phyloP scores from a whole-genome alignment of 2,113 vertebrate species.

The Notechis scutatus region DNA sequence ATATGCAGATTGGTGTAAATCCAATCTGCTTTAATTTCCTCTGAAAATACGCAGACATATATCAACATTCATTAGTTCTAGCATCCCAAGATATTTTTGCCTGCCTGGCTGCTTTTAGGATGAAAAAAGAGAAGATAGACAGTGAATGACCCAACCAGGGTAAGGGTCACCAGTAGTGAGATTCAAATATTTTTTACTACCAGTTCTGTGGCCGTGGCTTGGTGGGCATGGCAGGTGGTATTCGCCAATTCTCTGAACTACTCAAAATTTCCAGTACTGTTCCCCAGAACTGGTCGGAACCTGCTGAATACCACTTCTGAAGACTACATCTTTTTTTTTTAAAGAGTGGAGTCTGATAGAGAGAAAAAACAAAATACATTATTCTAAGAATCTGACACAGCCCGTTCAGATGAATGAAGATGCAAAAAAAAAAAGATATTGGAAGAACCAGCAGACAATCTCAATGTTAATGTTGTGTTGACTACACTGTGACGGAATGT shows the following conservation, averaged over 20 bases:
- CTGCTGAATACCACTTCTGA: no score
- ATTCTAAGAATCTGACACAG: neutral
- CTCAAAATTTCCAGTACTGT: no score
- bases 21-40: neutral
- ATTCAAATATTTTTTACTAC: no score
- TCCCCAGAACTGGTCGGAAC: no score
- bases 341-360: neutral
- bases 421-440: neutral
- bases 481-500: neutral
- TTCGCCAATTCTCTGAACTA: no score
- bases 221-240: no score
- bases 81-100: neutral
- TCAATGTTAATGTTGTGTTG: neutral
- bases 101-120: neutral
- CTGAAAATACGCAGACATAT: neutral
- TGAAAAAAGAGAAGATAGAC: neutral
- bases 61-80: neutral
- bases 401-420: neutral
- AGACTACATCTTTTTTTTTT: no score
- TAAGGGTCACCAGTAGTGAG: neutral
- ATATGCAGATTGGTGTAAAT: neutral
- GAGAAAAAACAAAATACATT: neutral
- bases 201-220: no score
- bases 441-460: slow-evolving; percentile 4
- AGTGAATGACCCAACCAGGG: neutral